Base-by-base conservation (phyloP, 2,888 invertebrate genomes). In the Drosophila atripex region DNA sequence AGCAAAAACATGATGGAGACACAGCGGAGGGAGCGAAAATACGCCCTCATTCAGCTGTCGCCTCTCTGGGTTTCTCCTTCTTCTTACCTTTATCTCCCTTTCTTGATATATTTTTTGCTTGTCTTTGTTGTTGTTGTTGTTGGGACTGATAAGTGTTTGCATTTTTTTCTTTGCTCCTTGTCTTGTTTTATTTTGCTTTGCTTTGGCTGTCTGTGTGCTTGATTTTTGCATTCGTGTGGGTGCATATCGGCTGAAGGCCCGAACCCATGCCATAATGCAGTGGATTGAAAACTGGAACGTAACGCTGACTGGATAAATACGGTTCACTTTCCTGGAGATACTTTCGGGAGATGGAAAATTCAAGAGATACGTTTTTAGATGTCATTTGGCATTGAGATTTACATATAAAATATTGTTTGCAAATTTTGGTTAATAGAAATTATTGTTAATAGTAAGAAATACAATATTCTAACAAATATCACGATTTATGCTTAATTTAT, bases 121-220 rank as follows among this genome's bases (percentile, higher is more conserved):
- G n/a, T 35, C 9, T 16, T 7, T 16, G 14, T 56, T 53, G 46
- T 32, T 49, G 39, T 43, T 47, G 41, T 30, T 32, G 12, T 12
- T 23, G 51, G 12, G 51, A 25, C 57, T 79, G 80, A 79, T 83
- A 80, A 83, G 77, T 75, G 77, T 71, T 75, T 79, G 72, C 80
- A 74, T 69, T 77, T 55, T 43, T 30, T 16, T 43, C 45, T 35
- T 35, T 35, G 35, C 35, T 35, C 35, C 35, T 35, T 35, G 35
- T 2, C 35, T n/a, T 35, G 35, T 35, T 35, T 35, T 35, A 35
- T 35, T 56, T 59, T 52, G 45, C 38, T 55, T 53, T 30, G 38
- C 45, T 68, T 38, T 50, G 38, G 12, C 16, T 28, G 50, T 51
- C 25, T 14, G 43, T 32, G 32, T 46, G 21, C n/a, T 6, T 28